phyloP scores from a whole-genome alignment of 2,797 vertebrate genomes.

The Sciurus vulgaris region DNA sequence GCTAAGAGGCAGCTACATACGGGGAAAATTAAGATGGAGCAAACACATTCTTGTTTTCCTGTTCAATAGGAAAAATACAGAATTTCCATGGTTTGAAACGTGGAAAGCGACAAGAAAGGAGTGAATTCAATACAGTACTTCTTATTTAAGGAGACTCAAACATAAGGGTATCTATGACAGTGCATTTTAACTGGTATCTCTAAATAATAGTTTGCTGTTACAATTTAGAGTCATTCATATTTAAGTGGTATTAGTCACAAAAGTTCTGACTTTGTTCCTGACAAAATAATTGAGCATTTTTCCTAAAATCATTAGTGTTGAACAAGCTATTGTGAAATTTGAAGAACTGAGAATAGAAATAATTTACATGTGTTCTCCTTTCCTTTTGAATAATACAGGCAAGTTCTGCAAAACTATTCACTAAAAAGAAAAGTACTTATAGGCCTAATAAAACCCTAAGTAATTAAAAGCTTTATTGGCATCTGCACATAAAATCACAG shows the following conservation, averaged over 20 bases:
- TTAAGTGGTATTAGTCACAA: conserved; percentile 4
- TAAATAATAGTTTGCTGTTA: background rate
- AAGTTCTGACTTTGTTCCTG: conserved; percentile 13
- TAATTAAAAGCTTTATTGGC: too few species aligned
- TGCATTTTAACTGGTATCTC: background rate
- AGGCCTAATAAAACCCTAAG: background rate
- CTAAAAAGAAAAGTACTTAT: background rate
- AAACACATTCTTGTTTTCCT: fast-evolving
- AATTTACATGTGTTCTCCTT: background rate
- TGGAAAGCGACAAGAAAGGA: background rate
- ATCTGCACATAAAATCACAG: too few species aligned
- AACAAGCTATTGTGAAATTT: conserved; percentile 25
- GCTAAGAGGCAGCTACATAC: fast-evolving
- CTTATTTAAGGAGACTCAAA: background rate
- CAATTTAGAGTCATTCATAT: background rate
- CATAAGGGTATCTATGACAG: background rate
- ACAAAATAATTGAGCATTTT: conserved; percentile 55
- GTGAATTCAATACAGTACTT: background rate
- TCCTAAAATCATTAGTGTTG: conserved; percentile 14
- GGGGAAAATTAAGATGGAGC: fast-evolving
- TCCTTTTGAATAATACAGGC: background rate
- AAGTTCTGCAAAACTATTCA: conserved; percentile 7
- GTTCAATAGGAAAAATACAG: background rate
- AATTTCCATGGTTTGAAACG: background rate
- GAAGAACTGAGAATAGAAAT: conserved; percentile 16